phyloP scores from a whole-genome alignment of 1,140 invertebrate species.

The Nymphalis io region DNA sequence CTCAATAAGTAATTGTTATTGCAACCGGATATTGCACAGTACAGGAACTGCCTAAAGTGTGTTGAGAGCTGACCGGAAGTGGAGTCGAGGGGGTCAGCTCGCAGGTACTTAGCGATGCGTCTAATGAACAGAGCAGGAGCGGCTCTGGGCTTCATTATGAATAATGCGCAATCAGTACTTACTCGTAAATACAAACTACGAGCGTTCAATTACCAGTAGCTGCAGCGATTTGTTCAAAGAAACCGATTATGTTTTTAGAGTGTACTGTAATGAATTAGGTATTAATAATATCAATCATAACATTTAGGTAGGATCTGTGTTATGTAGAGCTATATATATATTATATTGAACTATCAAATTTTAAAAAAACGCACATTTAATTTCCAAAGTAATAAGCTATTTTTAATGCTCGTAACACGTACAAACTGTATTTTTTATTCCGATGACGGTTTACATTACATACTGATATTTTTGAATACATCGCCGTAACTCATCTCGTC shows the following conservation, averaged over 20 bases:
- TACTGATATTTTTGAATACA: conserved; percentile 13
- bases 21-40: conserved; percentile 61
- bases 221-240: conserved; percentile 8
- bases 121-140: conserved; percentile 60
- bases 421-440: neutral
- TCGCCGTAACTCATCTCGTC: conserved; percentile 9
- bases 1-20: conserved; percentile 50
- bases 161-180: conserved; percentile 37
- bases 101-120: conserved; percentile 55
- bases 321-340: too few relatives aligned
- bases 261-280: conserved; percentile 1
- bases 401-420: too few relatives aligned
- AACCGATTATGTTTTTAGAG: neutral
- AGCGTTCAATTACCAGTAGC: conserved; percentile 34
- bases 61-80: conserved; percentile 59
- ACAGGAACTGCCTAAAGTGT: conserved; percentile 54
- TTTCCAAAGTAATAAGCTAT: too few relatives aligned
- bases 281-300: neutral
- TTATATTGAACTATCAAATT: too few relatives aligned
- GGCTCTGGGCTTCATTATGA: conserved; percentile 44
- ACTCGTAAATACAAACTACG: neutral
- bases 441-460: conserved; percentile 6
- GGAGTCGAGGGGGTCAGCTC: conserved; percentile 41
- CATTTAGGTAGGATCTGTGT: neutral
- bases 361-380: too few relatives aligned